These are phyloP conservation scores for Rhinogobius similis DNA, from an alignment of 2,113 vertebrate genomes.

Conservation along the genomic window DNA sequence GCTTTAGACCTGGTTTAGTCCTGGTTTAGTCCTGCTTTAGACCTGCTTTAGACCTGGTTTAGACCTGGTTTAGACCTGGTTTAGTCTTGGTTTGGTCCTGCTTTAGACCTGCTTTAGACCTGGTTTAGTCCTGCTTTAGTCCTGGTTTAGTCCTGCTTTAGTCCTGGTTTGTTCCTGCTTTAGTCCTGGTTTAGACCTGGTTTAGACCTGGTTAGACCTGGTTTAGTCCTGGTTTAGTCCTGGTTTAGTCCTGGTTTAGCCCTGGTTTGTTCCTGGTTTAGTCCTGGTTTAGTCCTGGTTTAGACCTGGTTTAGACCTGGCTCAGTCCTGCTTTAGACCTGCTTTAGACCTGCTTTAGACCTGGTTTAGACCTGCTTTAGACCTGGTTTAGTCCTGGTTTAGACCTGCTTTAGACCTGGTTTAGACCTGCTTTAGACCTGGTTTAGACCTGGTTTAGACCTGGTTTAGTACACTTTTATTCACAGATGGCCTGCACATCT, in stretches of 20 bases:
- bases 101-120: neutral
- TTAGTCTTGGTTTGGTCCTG: neutral
- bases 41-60: too few species aligned
- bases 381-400: neutral
- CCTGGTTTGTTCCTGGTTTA: neutral
- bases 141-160: neutral
- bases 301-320: neutral
- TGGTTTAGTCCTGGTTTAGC: neutral
- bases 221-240: neutral
- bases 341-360: neutral
- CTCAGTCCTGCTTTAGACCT: neutral
- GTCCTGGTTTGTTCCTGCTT: neutral
- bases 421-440: neutral
- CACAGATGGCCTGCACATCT: neutral
- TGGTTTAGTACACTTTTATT: neutral
- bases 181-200: neutral
- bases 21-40: too few species aligned
- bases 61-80: neutral
- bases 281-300: neutral
- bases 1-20: too few species aligned
- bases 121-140: neutral
- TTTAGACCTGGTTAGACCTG: neutral
- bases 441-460: neutral
- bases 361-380: conserved; percentile 1
- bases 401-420: neutral